Percentiles rank a stretch among this genome's conserved stretches.
phyloP scores from a whole-genome alignment of 1,140 invertebrate genomes.

The Leptinotarsa defecta region DNA sequence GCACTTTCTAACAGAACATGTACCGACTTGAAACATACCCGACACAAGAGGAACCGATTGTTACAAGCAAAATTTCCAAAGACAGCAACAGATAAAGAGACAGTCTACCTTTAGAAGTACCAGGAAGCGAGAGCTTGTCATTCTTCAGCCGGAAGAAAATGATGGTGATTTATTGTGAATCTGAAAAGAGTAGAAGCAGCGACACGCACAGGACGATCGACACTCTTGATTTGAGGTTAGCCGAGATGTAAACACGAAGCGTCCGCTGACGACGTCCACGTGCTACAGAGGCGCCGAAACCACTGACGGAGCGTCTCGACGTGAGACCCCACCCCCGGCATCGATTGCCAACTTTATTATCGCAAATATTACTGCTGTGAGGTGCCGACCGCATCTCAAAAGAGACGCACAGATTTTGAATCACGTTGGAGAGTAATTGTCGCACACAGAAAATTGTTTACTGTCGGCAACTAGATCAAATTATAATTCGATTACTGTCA shows the following conservation, averaged over 20 bases:
- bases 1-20: too few relatives aligned
- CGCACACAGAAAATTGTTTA: too few relatives aligned
- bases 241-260: conserved; percentile 35
- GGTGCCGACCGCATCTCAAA: neutral
- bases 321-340: conserved; percentile 55
- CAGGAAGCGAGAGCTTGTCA: conserved; percentile 31
- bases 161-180: conserved; percentile 27
- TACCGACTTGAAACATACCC: too few relatives aligned
- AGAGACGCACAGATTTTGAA: neutral
- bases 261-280: conserved; percentile 43
- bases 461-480: too few relatives aligned
- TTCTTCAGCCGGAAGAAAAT: conserved; percentile 33
- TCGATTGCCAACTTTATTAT: conserved; percentile 56
- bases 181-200: neutral
- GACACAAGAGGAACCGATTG: too few relatives aligned
- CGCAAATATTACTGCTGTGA: conserved; percentile 47
- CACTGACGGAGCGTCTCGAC: conserved; percentile 53
- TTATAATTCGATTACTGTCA: too few relatives aligned
- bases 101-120: conserved; percentile 37
- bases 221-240: neutral
- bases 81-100: too few relatives aligned
- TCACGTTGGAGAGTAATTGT: too few relatives aligned
- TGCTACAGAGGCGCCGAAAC: conserved; percentile 54
- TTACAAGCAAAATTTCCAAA: too few relatives aligned
- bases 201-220: conserved; percentile 6